phyloP scores from a whole-genome alignment of 2,797 vertebrate species.

The Thalassophryne amazonica region DNA sequence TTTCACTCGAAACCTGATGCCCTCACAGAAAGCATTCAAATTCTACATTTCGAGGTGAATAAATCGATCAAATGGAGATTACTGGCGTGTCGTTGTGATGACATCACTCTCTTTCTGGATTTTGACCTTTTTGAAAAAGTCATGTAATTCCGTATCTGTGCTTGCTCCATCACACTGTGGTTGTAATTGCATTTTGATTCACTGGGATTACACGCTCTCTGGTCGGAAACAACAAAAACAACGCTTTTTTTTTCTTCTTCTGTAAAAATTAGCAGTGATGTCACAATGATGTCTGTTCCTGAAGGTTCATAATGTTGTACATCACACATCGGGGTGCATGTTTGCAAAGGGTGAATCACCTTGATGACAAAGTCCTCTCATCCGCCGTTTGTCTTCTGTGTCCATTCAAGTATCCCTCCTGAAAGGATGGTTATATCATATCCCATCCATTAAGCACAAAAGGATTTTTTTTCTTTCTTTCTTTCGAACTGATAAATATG shows the following conservation, averaged over 20 bases:
- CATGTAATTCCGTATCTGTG: slow-evolving; percentile 22
- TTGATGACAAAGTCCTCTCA: not conserved
- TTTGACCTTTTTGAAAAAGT: slow-evolving; percentile 35
- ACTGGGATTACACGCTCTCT: slow-evolving; percentile 31
- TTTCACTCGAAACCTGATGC: slow-evolving; percentile 14
- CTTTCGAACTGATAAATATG: not conserved
- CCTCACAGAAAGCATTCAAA: slow-evolving; percentile 10
- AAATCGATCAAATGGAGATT: no score
- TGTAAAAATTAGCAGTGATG: not conserved
- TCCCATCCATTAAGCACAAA: not conserved
- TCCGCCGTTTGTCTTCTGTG: not conserved
- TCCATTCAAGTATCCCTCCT: slow-evolving; percentile 1
- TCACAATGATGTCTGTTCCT: not conserved
- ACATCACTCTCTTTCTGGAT: slow-evolving; percentile 9
- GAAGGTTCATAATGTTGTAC: not conserved
- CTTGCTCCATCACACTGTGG: slow-evolving; percentile 21
- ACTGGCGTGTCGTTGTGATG: not conserved
- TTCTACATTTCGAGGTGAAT: no score
- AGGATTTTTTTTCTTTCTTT: not conserved
- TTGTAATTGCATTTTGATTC: slow-evolving; percentile 33
- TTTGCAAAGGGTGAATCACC: not conserved
- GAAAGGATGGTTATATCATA: no score
- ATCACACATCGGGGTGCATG: not conserved
- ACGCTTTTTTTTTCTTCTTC: not conserved
- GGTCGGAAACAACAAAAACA: not conserved